A percentile compares a stretch with the other conserved stretches of the same genome.
phyloP scores from a whole-genome alignment of 2,888 invertebrate genomes.

The Rhingia campestris region DNA sequence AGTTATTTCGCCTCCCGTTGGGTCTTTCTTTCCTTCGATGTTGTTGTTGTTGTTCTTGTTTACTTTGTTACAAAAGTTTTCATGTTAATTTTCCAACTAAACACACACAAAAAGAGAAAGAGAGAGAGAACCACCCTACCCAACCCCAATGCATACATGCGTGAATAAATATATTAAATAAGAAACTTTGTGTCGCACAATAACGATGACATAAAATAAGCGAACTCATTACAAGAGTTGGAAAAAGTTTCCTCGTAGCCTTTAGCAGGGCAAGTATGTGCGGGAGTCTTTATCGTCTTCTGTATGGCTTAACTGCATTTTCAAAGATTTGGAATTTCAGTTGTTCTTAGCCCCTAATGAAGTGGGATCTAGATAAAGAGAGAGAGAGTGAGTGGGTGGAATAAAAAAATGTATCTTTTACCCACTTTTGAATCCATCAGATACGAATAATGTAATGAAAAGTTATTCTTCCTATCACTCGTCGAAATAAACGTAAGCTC shows the following conservation, averaged over 20 bases:
- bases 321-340: conserved; percentile 13
- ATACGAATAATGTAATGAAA: conserved; percentile 38
- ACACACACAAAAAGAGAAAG: not conserved
- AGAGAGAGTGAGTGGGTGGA: not conserved
- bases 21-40: conserved; percentile 1
- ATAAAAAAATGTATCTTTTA: conserved; percentile 13
- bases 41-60: conserved; percentile 6
- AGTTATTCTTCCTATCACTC: conserved; percentile 3
- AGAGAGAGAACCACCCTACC: not conserved
- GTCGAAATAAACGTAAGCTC: not conserved
- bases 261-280: not conserved
- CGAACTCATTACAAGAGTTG: conserved; percentile 72
- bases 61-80: conserved; percentile 53
- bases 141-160: conserved; percentile 42
- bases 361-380: conserved; percentile 17
- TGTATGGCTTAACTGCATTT: conserved; percentile 36
- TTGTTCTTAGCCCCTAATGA: conserved; percentile 12
- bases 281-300: conserved; percentile 25
- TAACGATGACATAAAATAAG: conserved; percentile 71
- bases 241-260: conserved; percentile 49
- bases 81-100: conserved; percentile 61
- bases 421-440: conserved; percentile 44
- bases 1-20: conserved; percentile 41
- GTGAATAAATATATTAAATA: conserved; percentile 70
- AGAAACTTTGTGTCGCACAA: conserved; percentile 74